These are phyloP conservation scores for Candidula unifasciata DNA, from an alignment of 2,888 invertebrate species.

Conservation along the genomic window DNA sequence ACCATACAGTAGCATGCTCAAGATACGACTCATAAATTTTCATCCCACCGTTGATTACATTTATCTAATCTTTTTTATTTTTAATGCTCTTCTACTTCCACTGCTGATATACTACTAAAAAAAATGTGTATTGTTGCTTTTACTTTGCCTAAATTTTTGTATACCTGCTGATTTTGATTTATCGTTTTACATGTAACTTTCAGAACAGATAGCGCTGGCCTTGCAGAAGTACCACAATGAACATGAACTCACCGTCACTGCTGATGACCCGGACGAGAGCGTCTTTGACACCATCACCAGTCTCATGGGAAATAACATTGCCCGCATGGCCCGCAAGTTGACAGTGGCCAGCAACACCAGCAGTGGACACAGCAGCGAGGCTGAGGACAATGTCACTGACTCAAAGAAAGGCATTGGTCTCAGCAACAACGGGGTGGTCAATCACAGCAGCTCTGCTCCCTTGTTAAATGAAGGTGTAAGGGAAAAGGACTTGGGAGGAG, in stretches of 20 bases:
- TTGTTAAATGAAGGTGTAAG: neutral
- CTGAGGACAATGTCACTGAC: conserved; percentile 10
- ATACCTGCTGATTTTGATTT: neutral
- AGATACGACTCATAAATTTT: too few species aligned
- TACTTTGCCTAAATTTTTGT: too few species aligned
- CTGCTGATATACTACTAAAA: too few species aligned
- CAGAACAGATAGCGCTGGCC: conserved; percentile 63
- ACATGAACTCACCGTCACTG: conserved; percentile 55
- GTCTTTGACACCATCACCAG: conserved; percentile 71
- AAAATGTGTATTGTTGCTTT: too few species aligned
- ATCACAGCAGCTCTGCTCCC: conserved; percentile 4
- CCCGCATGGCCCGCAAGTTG: conserved; percentile 41
- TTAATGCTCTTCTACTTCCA: too few species aligned
- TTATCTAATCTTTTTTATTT: too few species aligned
- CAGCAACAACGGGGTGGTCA: conserved; percentile 1
- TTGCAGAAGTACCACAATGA: conserved; percentile 65
- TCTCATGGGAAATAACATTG: conserved; percentile 63
- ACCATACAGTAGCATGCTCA: too few species aligned
- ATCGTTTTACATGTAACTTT: conserved; percentile 6
- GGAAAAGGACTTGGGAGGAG: conserved; percentile 5
- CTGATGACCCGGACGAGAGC: conserved; percentile 65
- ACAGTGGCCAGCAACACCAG: neutral
- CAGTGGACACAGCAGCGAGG: neutral
- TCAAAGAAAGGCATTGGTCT: conserved; percentile 17
- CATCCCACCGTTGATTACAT: too few species aligned